Evolutionary conservation across 2,797 vertebrate species (phyloP).

Genomic region (Prionace glauca): DNA sequence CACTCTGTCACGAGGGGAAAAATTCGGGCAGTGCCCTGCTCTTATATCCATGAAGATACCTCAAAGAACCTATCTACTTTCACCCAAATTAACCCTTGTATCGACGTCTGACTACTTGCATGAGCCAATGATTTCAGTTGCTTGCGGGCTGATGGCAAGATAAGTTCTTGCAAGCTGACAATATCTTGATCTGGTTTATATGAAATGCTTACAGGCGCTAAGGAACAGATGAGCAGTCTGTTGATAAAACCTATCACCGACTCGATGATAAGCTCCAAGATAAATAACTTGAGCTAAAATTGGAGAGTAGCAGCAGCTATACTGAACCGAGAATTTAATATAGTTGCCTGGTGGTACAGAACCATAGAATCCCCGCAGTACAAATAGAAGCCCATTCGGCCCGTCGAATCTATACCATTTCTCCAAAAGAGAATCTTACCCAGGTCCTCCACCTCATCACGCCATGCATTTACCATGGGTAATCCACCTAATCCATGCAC

Average conservation of each 20-base stretch:
- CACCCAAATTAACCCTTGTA: not conserved
- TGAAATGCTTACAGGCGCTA: not conserved
- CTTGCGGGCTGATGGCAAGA: not conserved
- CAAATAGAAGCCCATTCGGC: no score
- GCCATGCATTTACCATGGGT: no score
- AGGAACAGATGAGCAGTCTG: not conserved
- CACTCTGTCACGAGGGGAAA: not conserved
- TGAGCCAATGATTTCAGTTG: not conserved
- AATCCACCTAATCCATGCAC: no score
- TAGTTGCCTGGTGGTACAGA: not conserved
- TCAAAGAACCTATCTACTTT: not conserved
- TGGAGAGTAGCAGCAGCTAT: not conserved
- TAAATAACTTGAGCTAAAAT: not conserved
- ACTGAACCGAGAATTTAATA: not conserved
- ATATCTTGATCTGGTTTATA: not conserved
- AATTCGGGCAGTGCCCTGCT: not conserved
- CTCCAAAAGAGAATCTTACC: no score
- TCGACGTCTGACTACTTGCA: not conserved
- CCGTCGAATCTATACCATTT: no score
- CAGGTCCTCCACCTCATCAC: no score
- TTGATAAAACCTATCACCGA: not conserved
- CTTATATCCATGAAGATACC: not conserved
- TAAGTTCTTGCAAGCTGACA: not conserved
- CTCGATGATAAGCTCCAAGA: not conserved
- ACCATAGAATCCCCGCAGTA: not conserved